Evolutionary conservation across 2,888 invertebrate genomes (phyloP).

Genomic region (Patella ulyssiponensis): DNA sequence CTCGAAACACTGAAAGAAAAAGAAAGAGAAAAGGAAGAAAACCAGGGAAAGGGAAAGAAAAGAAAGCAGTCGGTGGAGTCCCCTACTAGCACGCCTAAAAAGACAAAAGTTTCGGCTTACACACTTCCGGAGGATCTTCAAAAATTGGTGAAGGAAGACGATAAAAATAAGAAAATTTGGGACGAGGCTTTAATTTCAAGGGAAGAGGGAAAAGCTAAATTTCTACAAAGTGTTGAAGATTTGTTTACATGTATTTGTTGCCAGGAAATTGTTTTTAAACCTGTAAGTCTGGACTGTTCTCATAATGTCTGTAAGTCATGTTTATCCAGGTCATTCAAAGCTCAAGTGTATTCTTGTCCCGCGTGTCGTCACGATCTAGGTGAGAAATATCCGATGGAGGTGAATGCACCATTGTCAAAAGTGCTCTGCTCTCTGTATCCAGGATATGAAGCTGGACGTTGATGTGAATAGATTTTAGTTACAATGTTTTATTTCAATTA

Average conservation of each 20-base stretch:
- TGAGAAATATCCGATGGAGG: conserved; percentile 74
- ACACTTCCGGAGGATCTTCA: conserved; percentile 71
- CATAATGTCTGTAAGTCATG: conserved; percentile 85
- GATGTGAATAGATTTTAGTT: conserved; percentile 16
- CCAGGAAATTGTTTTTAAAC: conserved; percentile 80
- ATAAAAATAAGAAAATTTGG: conserved; percentile 80
- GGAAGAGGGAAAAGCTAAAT: conserved; percentile 73
- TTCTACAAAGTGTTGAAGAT: conserved; percentile 79
- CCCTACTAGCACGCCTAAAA: conserved; percentile 48
- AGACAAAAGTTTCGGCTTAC: conserved; percentile 66
- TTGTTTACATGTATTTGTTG: conserved; percentile 86
- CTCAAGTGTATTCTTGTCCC: conserved; percentile 79
- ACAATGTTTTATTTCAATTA: too few species aligned
- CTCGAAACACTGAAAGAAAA: conserved; percentile 78
- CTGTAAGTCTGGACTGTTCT: conserved; percentile 82
- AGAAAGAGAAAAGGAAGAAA: conserved; percentile 50
- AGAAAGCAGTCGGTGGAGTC: neutral
- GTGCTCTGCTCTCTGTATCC: conserved; percentile 79
- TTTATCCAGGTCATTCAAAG: conserved; percentile 79
- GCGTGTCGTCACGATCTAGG: conserved; percentile 80
- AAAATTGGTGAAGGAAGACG: conserved; percentile 76
- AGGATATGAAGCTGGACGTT: conserved; percentile 75
- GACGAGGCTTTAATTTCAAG: conserved; percentile 77
- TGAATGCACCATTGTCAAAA: conserved; percentile 77
- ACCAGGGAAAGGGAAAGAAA: conserved; percentile 37